Evolutionary conservation across 2,888 invertebrate genomes (phyloP), one percentile per base, ranked within the genome.

Genomic region (Sicus ferrugineus): DNA sequence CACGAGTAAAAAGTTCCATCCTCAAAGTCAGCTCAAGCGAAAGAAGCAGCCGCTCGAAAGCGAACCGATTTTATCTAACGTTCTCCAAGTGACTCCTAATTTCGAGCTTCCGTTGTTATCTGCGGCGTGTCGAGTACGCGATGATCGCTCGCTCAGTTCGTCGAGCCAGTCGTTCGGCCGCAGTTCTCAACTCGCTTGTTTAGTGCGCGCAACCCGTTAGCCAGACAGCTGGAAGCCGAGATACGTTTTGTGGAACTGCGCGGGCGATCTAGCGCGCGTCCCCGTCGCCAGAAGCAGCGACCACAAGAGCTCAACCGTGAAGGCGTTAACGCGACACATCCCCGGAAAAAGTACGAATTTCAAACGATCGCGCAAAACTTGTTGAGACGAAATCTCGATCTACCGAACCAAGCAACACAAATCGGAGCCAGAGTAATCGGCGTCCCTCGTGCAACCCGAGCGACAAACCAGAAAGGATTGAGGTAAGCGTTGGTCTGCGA

Each of bases 61-160:
- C n/a, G n/a, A n/a, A n/a, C n/a, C n/a, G n/a, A n/a, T 30, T 56
- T 56, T 56, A 56, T 56, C 56, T 30, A 56, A 56, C 30, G 56
- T 14, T 26, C n/a, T 56, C n/a, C 30, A 30, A 56, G 56, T n/a
- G 30, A n/a, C 56, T 56, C 1, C 28, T 26, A 30, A 3, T 4
- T 28, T 30, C 19, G 30, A 65, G 34, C 54, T 52, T 34, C 38
- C 26, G 52, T 34, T 54, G 52, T 52, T 65, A 65, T 65, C 65
- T 65, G 31, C 50, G 23, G 4, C 3, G 28, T 28, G n/a, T 48
- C 48, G 34, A 6, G 3, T 30, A 42, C 7, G 38, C 67, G 26
- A 19, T 30, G 28, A 56, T 34, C 19, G 14, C 54, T 23, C 42
- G n/a, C 28, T 11, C 19, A 7, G 16, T n/a, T 26, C 42, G 46